Conservation (phyloP, 2,797 vertebrate genomes). For the Chelon auratus region DNA sequence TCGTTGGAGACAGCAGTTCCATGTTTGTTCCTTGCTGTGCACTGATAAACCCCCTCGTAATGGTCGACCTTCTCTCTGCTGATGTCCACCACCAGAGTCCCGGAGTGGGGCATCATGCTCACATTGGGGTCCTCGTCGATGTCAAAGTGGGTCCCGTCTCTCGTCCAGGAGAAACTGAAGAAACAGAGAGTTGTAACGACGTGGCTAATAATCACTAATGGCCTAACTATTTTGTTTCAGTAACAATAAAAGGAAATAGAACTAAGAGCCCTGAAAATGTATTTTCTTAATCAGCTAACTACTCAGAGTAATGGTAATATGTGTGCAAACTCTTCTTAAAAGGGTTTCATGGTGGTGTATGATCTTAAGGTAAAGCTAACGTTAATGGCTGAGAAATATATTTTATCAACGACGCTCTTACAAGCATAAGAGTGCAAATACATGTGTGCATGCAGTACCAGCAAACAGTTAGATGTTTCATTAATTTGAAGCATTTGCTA, state of each 20-base stretch:
- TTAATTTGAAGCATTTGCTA: conserved; percentile 19
- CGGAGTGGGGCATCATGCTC: conserved; percentile 90
- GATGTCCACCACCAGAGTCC: conserved; percentile 94
- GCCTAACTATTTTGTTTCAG: neutral
- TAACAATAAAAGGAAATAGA: neutral
- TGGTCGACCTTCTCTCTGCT: conserved; percentile 89
- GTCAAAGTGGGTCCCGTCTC: conserved; percentile 95
- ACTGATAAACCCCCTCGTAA: conserved; percentile 95
- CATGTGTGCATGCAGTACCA: neutral
- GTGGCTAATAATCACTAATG: neutral
- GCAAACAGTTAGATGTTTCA: conserved; percentile 24
- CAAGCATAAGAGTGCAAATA: neutral
- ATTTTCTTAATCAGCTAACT: neutral
- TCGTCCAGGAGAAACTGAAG: conserved; percentile 95
- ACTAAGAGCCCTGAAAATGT: neutral
- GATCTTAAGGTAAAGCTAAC: neutral
- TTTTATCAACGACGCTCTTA: neutral
- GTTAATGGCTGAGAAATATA: neutral
- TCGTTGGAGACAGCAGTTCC: conserved; percentile 95
- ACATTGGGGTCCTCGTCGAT: conserved; percentile 90
- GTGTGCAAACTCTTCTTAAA: no score
- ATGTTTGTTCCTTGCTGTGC: conserved; percentile 92
- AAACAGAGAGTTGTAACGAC: neutral
- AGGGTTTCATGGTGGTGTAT: neutral
- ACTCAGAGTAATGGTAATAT: neutral